These are phyloP conservation scores for Thereva nobilitata DNA, from an alignment of 2,888 invertebrate genomes.

Conservation along the genomic window DNA sequence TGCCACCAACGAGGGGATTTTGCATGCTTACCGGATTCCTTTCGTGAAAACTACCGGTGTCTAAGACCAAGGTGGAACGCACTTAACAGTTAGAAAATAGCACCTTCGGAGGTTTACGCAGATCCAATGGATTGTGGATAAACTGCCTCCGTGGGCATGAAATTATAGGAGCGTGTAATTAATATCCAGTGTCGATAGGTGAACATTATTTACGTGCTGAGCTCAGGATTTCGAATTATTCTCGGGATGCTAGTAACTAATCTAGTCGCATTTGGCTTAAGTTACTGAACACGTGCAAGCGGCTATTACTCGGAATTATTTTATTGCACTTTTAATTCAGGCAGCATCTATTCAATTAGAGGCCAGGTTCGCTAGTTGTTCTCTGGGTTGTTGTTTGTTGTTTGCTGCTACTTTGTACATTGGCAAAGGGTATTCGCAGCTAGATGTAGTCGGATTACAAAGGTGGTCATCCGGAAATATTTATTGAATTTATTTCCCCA, in stretches of 20 bases:
- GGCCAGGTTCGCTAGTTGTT: too few species aligned
- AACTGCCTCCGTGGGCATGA: constrained; percentile 18
- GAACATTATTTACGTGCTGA: constrained; percentile 59
- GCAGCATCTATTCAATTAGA: too few species aligned
- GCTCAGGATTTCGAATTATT: constrained; percentile 42
- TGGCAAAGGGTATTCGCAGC: too few species aligned
- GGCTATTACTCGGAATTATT: neutral
- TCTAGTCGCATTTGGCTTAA: constrained; percentile 11
- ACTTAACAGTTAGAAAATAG: constrained; percentile 30
- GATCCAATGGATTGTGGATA: constrained; percentile 36
- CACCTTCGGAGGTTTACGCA: constrained; percentile 34
- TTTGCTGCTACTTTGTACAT: too few species aligned
- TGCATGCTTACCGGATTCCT: constrained; percentile 20
- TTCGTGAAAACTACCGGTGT: constrained; percentile 23
- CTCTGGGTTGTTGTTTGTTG: too few species aligned
- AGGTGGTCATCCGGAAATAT: too few species aligned
- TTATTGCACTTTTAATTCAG: too few species aligned
- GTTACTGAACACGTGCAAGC: constrained; percentile 15
- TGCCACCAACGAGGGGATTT: constrained; percentile 34
- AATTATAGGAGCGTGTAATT: constrained; percentile 50
- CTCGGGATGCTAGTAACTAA: constrained; percentile 10
- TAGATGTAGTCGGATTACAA: too few species aligned
- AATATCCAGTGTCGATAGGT: constrained; percentile 59
- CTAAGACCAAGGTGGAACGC: constrained; percentile 25
- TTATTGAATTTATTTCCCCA: too few species aligned